Conservation (phyloP, 2,888 invertebrate species). For the Alcis repandata region DNA sequence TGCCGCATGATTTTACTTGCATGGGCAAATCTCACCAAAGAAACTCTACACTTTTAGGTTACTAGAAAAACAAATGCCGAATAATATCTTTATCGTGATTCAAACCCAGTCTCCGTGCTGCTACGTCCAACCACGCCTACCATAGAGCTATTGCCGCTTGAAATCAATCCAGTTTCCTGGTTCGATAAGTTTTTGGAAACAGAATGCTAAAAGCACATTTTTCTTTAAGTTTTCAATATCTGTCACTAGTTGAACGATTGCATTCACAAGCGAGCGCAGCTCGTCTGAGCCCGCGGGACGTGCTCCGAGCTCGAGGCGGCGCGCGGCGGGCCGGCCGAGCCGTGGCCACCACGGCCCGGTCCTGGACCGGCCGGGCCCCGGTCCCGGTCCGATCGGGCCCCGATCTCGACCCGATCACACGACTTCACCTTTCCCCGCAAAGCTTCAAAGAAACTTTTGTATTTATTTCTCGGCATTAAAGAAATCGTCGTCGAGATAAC, state of each 20-base stretch:
- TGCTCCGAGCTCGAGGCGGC: conserved; percentile 3
- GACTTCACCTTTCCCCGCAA: conserved; percentile 1
- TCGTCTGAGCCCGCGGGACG: conserved; percentile 9
- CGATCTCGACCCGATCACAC: not conserved
- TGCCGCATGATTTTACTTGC: no score
- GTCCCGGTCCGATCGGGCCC: not conserved
- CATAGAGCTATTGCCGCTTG: not conserved
- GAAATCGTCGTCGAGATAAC: conserved; percentile 31
- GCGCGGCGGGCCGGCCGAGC: no score
- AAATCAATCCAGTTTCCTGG: not conserved
- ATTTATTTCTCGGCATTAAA: conserved; percentile 39
- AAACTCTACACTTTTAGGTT: no score
- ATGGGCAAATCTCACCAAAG: no score
- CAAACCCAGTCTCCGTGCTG: no score
- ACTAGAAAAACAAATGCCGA: no score
- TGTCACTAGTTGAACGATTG: conserved; percentile 5
- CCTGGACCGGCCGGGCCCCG: not conserved
- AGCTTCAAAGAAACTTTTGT: conserved; percentile 24
- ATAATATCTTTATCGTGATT: no score
- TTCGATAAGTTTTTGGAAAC: no score
- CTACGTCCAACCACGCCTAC: no score
- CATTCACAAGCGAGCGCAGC: not conserved
- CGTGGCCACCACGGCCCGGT: no score
- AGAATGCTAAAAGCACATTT: not conserved
- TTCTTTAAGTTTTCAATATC: conserved; percentile 19